Conservation (phyloP, 2,113 vertebrate species). For the Crotalus tigris region DNA sequence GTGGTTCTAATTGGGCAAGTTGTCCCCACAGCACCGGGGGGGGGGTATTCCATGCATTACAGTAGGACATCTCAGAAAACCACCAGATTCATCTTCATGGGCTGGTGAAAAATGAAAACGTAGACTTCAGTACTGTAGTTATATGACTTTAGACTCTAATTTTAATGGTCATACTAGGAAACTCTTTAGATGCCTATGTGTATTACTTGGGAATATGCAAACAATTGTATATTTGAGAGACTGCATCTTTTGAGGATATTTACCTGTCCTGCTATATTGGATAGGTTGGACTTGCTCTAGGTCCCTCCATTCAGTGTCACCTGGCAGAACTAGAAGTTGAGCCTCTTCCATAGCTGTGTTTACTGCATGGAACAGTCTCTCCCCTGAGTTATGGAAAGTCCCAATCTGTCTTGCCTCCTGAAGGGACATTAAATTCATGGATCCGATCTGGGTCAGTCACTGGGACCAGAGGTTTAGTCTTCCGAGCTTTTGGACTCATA, state of each 20-base stretch:
- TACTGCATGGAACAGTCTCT: background rate
- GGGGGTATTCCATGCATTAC: background rate
- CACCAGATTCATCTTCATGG: background rate
- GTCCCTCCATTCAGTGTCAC: background rate
- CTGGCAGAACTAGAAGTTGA: background rate
- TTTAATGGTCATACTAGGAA: background rate
- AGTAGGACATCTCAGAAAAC: background rate
- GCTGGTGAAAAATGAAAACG: background rate
- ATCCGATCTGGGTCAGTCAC: background rate
- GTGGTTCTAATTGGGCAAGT: constrained; percentile 57
- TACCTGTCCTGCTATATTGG: background rate
- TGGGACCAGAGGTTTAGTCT: background rate
- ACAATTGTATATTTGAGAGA: background rate
- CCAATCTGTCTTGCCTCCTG: background rate
- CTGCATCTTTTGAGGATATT: background rate
- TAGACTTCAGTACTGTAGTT: background rate
- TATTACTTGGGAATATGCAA: background rate
- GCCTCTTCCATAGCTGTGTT: background rate
- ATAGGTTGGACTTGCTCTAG: background rate
- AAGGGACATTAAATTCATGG: background rate
- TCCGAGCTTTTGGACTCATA: background rate
- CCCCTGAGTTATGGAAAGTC: background rate
- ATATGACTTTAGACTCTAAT: background rate
- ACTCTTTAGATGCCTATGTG: background rate
- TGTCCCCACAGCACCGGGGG: background rate